Base-by-base conservation (phyloP, 2,113 vertebrate species). In the Aegithalos caudatus region DNA sequence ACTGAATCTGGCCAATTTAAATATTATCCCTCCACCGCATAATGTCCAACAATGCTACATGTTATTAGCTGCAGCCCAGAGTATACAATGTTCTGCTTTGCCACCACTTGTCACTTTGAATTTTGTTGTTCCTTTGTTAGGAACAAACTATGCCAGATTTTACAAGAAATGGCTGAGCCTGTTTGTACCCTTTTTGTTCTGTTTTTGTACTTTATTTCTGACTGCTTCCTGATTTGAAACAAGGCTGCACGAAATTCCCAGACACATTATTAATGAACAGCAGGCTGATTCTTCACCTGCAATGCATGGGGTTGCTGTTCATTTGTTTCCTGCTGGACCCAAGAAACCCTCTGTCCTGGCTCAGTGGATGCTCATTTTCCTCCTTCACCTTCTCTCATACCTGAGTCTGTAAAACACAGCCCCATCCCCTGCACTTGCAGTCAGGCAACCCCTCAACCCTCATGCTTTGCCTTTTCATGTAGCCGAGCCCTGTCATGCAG, bases 221-320 rank as follows among this genome's bases (percentile, higher is more conserved):
- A 28, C 62, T 79, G 28, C 50, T 42, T 42, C 27, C 28, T 62
- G 64, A 77, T 82, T 77, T 69, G 71, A 88, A 95, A 96, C 37
- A 54, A 82, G 61, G 58, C 23, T 69, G 65, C 31, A 40, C 0
- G 1, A 40, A 50, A 82, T 82, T 76, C 77, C 35, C 81, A 73
- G 77, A 38, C 16, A 45, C 37, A 7, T 24, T 33, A 60, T 50
- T 62, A 79, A 40, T 24, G 54, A 80, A 48, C 12, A 92, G 72
- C 57, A 87, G 69, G n/a, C 37, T 81, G 54, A 45, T 40, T 93
- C 27, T 50, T 84, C 51, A 78, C 37, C 54, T 53, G 25, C 31
- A 50, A 8, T 12, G n/a, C 11, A 13, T 1, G 4, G 74, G 38
- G 24, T 24, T 91, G 51, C 44, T 72, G 38, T 42, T 81, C n/a